Evolutionary conservation across 2,888 invertebrate species (phyloP).

Genomic region (Peribatodes rhomboidaria): DNA sequence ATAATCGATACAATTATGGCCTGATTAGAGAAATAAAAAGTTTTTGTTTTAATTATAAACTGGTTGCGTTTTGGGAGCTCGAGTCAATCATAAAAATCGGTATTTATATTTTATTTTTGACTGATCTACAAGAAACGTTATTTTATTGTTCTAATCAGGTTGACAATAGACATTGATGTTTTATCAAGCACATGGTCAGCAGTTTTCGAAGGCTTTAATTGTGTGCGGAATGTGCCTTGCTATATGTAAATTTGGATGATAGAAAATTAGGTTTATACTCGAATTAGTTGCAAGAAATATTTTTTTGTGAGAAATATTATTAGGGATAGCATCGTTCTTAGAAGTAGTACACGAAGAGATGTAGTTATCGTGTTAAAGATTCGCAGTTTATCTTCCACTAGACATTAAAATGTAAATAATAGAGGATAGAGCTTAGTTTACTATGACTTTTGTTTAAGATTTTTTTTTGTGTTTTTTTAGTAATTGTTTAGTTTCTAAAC

Average conservation of each 20-base stretch:
- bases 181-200: constrained; percentile 80
- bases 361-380: constrained; percentile 84
- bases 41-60: constrained; percentile 1
- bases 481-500: constrained; percentile 83
- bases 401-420: constrained; percentile 80
- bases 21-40: constrained; percentile 60
- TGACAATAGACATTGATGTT: constrained; percentile 73
- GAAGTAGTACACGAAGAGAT: constrained; percentile 76
- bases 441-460: constrained; percentile 62
- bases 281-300: constrained; percentile 86
- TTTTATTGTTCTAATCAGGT: constrained; percentile 64
- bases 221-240: constrained; percentile 87
- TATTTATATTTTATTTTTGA: constrained; percentile 34
- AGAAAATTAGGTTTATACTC: constrained; percentile 84
- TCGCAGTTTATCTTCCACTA: constrained; percentile 87
- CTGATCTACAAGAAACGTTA: constrained; percentile 31
- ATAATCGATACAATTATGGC: constrained; percentile 54
- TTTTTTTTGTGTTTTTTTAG: constrained; percentile 76
- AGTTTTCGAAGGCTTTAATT: constrained; percentile 80
- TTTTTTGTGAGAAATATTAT: constrained; percentile 83
- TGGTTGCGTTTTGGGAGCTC: constrained; percentile 2
- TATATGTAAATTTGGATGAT: constrained; percentile 79
- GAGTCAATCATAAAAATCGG: constrained; percentile 11
- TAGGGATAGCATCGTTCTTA: constrained; percentile 80
- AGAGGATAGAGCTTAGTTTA: constrained; percentile 76